Evolutionary conservation across 2,888 invertebrate species (phyloP).

Genomic region (Tigriopus californicus): DNA sequence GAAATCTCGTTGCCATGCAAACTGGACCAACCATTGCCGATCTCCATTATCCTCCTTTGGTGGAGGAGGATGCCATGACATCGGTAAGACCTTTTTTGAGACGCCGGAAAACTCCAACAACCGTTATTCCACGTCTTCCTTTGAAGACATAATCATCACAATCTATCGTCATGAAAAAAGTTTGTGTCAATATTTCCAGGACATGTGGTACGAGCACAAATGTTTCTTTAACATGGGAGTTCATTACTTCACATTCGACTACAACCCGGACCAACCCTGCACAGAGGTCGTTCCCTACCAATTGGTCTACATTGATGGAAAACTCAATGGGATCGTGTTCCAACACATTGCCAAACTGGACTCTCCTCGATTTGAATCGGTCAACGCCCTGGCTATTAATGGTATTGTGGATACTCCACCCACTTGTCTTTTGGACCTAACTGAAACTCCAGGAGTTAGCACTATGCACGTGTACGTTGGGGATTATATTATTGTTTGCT

Average conservation of each 20-base stretch:
- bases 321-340: constrained; percentile 6
- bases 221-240: constrained; percentile 7
- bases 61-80: background rate
- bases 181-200: no score
- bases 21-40: background rate
- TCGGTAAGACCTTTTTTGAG: no score
- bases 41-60: background rate
- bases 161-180: no score
- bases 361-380: background rate
- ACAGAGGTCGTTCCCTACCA: background rate
- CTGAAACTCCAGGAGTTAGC: background rate
- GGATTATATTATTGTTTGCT: background rate
- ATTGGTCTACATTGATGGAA: background rate
- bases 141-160: no score
- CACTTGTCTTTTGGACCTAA: background rate
- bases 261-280: background rate
- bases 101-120: no score
- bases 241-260: constrained; percentile 11
- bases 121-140: no score
- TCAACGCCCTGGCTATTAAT: background rate
- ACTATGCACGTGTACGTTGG: constrained; percentile 12
- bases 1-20: constrained; percentile 5
- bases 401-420: constrained; percentile 6
- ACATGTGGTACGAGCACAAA: background rate
- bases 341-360: constrained; percentile 6